Conservation (phyloP, 2,797 vertebrate species). For the Synaphobranchus kaupii region DNA sequence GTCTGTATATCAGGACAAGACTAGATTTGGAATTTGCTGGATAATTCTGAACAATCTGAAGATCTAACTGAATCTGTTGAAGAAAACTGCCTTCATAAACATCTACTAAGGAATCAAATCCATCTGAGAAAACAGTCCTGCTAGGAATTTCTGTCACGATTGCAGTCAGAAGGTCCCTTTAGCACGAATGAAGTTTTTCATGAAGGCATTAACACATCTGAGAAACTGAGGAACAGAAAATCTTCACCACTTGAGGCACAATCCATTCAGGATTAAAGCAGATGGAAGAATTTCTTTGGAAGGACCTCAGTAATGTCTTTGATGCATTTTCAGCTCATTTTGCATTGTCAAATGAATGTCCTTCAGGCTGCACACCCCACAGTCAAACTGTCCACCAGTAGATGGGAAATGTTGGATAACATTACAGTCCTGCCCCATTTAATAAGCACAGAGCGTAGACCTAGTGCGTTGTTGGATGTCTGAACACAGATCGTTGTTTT, state of each 20-base stretch:
- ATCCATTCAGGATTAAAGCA: neutral
- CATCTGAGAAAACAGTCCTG: neutral
- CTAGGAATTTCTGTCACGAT: neutral
- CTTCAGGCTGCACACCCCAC: neutral
- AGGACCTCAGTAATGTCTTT: neutral
- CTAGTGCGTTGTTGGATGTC: neutral
- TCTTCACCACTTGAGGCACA: neutral
- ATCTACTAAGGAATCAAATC: neutral
- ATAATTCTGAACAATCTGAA: neutral
- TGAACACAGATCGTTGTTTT: conserved; percentile 22
- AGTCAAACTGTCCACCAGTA: neutral
- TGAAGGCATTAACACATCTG: neutral
- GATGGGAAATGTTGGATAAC: neutral
- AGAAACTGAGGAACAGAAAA: neutral
- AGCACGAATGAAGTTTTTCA: neutral
- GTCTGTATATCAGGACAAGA: neutral
- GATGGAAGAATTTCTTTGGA: neutral
- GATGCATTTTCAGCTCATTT: neutral
- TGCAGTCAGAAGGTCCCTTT: neutral
- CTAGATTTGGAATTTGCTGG: neutral
- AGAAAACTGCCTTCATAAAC: neutral
- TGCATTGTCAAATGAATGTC: neutral
- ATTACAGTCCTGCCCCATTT: neutral
- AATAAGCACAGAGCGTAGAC: neutral
- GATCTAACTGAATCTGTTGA: neutral